phyloP scores from a whole-genome alignment of 2,797 vertebrate species.

The Propithecus deckenii region DNA sequence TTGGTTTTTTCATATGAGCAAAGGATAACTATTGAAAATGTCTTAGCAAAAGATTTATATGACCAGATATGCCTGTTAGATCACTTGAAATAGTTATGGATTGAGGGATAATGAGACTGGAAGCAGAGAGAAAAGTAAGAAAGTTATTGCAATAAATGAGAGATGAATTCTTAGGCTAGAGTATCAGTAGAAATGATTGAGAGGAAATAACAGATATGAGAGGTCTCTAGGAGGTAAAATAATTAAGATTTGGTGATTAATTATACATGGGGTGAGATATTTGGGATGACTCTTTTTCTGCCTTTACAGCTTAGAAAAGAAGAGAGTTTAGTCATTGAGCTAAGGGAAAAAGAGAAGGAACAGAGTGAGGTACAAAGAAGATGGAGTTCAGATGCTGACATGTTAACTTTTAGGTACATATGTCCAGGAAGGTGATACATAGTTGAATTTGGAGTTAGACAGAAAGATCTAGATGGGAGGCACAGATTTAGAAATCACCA shows the following conservation, averaged over 20 bases:
- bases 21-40: background rate
- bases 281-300: background rate
- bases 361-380: background rate
- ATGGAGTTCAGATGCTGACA: background rate
- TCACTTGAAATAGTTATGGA: background rate
- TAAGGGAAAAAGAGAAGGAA: background rate
- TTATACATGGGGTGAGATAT: background rate
- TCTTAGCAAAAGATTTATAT: background rate
- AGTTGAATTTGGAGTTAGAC: background rate
- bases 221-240: background rate
- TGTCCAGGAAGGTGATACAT: background rate
- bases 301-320: constrained; percentile 14
- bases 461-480: background rate
- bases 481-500: background rate
- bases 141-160: background rate
- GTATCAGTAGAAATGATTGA: background rate
- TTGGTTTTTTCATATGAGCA: background rate
- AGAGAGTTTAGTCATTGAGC: background rate
- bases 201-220: background rate
- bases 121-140: background rate
- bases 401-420: background rate
- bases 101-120: background rate
- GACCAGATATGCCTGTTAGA: background rate
- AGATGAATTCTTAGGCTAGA: background rate
- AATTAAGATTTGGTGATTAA: background rate